A percentile compares a stretch with the other conserved stretches of the same genome.
These are phyloP conservation scores for Trichonephila inaurata DNA, from an alignment of 1,140 invertebrate genomes.

Conservation along the genomic window DNA sequence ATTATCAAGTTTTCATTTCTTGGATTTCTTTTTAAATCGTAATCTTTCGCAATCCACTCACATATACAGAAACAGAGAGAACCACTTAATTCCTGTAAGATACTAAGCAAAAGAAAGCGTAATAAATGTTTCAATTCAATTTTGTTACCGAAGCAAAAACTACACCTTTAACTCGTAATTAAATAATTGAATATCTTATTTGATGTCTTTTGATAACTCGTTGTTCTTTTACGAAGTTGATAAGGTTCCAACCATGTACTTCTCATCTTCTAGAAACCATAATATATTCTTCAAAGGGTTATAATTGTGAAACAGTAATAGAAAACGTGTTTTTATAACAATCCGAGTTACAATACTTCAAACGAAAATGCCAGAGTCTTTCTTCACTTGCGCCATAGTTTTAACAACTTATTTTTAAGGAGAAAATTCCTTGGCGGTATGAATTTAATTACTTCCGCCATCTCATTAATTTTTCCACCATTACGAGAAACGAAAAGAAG, in stretches of 20 bases:
- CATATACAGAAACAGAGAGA: no score
- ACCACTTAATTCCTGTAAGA: no score
- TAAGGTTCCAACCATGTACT: background rate
- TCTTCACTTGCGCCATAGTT: background rate
- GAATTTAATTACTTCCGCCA: slow-evolving; percentile 27
- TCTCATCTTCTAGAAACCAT: background rate
- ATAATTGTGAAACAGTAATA: background rate
- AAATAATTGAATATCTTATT: background rate
- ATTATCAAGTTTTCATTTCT: no score
- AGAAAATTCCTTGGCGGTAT: background rate
- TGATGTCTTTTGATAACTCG: background rate
- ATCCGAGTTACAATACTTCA: background rate
- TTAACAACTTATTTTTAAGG: background rate
- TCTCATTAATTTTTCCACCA: slow-evolving; percentile 22
- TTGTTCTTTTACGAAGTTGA: background rate
- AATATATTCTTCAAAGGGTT: background rate
- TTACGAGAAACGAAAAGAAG: background rate
- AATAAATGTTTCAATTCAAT: no score
- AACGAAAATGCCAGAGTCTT: background rate
- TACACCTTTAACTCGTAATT: background rate
- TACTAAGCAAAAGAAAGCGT: no score
- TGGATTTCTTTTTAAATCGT: no score
- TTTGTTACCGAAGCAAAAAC: no score
- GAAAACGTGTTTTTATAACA: background rate
- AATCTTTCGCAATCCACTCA: no score